These are phyloP conservation scores for Berghia stephanieae DNA, from an alignment of 1,140 invertebrate species.

Conservation along the genomic window DNA sequence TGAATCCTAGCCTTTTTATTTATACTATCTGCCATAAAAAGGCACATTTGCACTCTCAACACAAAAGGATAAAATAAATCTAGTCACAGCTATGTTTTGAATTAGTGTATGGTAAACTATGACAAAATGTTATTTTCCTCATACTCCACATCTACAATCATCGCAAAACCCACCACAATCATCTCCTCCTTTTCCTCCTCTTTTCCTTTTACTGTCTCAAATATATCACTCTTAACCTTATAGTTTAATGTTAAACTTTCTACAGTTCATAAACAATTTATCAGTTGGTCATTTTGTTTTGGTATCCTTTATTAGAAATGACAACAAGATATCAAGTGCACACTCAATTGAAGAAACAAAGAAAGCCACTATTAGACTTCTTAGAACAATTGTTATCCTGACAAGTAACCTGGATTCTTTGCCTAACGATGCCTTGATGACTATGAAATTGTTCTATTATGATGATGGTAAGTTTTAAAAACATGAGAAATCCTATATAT, in stretches of 20 bases:
- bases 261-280: background rate
- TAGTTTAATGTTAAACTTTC: background rate
- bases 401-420: constrained; percentile 61
- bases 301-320: constrained; percentile 50
- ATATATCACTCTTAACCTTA: background rate
- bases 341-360: constrained; percentile 58
- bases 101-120: too few species aligned
- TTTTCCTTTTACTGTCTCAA: background rate
- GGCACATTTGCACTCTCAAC: too few species aligned
- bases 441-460: constrained; percentile 67
- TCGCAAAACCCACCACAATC: too few species aligned
- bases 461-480: constrained; percentile 64
- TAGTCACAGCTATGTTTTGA: too few species aligned
- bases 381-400: constrained; percentile 65
- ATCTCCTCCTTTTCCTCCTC: background rate
- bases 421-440: constrained; percentile 65
- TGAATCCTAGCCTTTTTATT: too few species aligned
- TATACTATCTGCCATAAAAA: too few species aligned
- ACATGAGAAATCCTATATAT: too few species aligned
- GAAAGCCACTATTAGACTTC: constrained; percentile 63
- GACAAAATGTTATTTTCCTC: too few species aligned
- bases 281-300: background rate
- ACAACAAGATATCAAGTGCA: constrained; percentile 60
- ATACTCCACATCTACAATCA: too few species aligned
- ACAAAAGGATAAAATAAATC: too few species aligned